Base-by-base conservation (phyloP, 2,888 invertebrate species). In the Willowsia nigromaculata region DNA sequence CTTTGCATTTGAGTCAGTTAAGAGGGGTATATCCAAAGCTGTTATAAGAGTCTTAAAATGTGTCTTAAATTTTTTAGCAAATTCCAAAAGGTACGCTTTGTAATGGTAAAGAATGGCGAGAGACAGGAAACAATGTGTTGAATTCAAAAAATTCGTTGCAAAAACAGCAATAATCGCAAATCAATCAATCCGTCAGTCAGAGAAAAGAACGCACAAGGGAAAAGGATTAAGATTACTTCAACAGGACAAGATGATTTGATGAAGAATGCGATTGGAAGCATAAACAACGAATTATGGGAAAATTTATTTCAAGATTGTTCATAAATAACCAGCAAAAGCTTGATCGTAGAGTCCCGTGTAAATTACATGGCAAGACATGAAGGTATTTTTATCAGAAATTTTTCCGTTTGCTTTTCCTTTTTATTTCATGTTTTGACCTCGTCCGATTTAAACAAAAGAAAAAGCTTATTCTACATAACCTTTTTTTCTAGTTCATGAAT, bases 161-260 rank as follows among this genome's bases (percentile, higher is more conserved):
- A 78, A 78, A 78, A 56, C 30, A 53, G 78, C 53, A 78, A 78
- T 78, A 78, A 78, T 78, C 56, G 53, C 78, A 78, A 78, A 78
- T 78, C 78, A 78, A 78, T 78, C 78, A 78, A 78, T 78, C 78
- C 30, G 53, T 37, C 53, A 78, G 50, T 27, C 27, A 78, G 53
- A 56, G 22, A 33, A 37, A 33, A 50, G 50, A 18, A 2, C 6
- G 37, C 56, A 50, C 18, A 50, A 50, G 47, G 47, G 18, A 11
- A 22, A 30, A 18, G 37, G 37, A 33, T 37, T n/a, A 30, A 2
- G 25, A 33, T n/a, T n/a, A n/a, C n/a, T n/a, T n/a, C n/a, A 65
- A 37, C 62, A 71, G 37, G 74, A 74, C 74, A 74, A 7, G n/a
- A n/a, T 74, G 78, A 78, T 78, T 78, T 78, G 53, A 78, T 78